A percentile compares a stretch with the other conserved stretches of the same genome.
These are phyloP conservation scores for Lepidonotus clava DNA, from an alignment of 2,888 invertebrate genomes.

Conservation along the genomic window DNA sequence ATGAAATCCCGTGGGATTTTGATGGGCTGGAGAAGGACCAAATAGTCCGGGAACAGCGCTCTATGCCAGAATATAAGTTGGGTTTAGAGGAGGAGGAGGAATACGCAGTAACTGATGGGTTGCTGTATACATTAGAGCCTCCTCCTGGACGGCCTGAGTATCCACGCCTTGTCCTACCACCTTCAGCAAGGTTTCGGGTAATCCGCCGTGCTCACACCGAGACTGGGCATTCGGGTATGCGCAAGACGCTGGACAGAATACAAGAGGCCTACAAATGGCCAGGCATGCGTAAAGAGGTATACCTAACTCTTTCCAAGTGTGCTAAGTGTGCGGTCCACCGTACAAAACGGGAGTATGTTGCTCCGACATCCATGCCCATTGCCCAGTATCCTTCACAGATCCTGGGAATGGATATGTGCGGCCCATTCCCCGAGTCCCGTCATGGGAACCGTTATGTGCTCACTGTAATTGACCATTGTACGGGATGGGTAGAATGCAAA, in stretches of 20 bases:
- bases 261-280: slow-evolving; percentile 54
- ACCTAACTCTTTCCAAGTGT: neutral
- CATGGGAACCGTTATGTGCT: slow-evolving; percentile 41
- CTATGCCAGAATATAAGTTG: neutral
- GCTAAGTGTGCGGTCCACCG: neutral
- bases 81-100: neutral
- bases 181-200: neutral
- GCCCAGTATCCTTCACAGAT: slow-evolving; percentile 26
- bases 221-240: slow-evolving; percentile 31
- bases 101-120: slow-evolving; percentile 12
- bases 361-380: slow-evolving; percentile 4
- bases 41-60: neutral
- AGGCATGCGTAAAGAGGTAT: neutral
- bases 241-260: neutral
- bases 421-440: slow-evolving; percentile 10
- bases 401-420: slow-evolving; percentile 45
- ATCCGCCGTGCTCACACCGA: neutral
- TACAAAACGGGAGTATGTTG: neutral
- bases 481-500: slow-evolving; percentile 46
- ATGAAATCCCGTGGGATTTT: slow-evolving; percentile 26
- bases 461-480: slow-evolving; percentile 39
- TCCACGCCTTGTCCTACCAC: slow-evolving; percentile 43
- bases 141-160: neutral
- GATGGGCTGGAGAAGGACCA: neutral
- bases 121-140: slow-evolving; percentile 8